A percentile compares a stretch with the other conserved stretches of the same genome.
Conservation (phyloP, 2,113 vertebrate genomes). For the Chionomys nivalis region DNA sequence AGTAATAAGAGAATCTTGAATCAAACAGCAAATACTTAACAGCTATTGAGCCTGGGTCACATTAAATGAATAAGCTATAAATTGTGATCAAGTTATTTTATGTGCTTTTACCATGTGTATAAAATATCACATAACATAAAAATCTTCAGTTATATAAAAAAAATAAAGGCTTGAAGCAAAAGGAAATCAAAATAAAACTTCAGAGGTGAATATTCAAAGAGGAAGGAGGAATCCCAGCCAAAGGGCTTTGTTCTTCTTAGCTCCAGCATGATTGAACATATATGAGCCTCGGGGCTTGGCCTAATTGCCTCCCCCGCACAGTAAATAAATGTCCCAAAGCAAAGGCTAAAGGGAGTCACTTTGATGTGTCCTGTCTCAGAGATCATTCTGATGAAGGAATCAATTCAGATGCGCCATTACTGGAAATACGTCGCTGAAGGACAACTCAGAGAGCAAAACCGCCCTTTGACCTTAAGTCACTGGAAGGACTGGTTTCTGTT, state of each 20-base stretch:
- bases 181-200: conserved; percentile 57
- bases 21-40: conserved; percentile 40
- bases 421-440: conserved; percentile 53
- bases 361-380: conserved; percentile 69
- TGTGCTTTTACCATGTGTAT: conserved; percentile 45
- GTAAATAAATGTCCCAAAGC: conserved; percentile 72
- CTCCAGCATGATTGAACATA: conserved; percentile 58
- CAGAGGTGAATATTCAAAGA: conserved; percentile 11
- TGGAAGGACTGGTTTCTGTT: background rate
- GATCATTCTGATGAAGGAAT: conserved; percentile 56
- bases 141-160: conserved; percentile 34
- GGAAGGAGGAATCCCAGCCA: background rate
- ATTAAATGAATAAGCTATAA: conserved; percentile 39
- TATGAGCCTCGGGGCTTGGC: conserved; percentile 47
- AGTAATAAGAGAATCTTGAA: conserved; percentile 47
- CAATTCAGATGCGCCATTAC: conserved; percentile 58
- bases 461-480: background rate
- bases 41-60: conserved; percentile 9
- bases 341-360: conserved; percentile 60
- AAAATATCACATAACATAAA: conserved; percentile 51
- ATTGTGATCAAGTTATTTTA: conserved; percentile 60
- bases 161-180: conserved; percentile 59
- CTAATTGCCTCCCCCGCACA: conserved; percentile 62
- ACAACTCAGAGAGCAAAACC: background rate
- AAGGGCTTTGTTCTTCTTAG: conserved; percentile 61